These are phyloP conservation scores for Potorous gilbertii DNA, from an alignment of 2,797 vertebrate genomes.

Conservation along the genomic window DNA sequence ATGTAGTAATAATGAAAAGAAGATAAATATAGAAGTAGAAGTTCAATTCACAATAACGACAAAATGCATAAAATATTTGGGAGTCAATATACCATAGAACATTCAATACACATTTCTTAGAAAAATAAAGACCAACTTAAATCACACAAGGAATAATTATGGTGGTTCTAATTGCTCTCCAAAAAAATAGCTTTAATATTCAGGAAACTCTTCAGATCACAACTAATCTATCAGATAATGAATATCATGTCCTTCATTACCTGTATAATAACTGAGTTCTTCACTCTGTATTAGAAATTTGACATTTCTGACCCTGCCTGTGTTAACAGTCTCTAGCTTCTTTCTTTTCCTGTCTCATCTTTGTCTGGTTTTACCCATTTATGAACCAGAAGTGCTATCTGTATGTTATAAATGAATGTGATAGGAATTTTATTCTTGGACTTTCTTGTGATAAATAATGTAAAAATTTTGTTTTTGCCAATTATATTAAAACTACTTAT, in stretches of 20 bases:
- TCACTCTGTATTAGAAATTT: not conserved
- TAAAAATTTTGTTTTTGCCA: not conserved
- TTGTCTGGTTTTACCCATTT: conserved; percentile 8
- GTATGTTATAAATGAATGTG: conserved; percentile 18
- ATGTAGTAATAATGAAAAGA: not conserved
- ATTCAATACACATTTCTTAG: not conserved
- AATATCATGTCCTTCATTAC: not conserved
- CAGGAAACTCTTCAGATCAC: not conserved
- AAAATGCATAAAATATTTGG: not conserved
- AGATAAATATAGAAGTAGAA: not conserved
- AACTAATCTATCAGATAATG: not conserved
- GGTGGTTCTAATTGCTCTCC: not conserved
- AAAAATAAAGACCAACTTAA: not conserved
- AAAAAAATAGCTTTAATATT: not conserved
- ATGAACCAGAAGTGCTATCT: not conserved
- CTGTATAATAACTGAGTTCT: not conserved
- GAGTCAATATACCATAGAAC: not conserved
- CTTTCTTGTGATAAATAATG: not conserved
- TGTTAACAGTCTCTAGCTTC: not conserved
- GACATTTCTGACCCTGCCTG: not conserved
- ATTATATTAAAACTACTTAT: not conserved
- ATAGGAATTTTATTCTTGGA: conserved; percentile 14
- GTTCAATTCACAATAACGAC: not conserved
- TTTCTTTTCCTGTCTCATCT: not conserved
- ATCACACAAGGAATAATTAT: not conserved